phyloP scores from a whole-genome alignment of 2,888 invertebrate species.

The Norana najaformis region DNA sequence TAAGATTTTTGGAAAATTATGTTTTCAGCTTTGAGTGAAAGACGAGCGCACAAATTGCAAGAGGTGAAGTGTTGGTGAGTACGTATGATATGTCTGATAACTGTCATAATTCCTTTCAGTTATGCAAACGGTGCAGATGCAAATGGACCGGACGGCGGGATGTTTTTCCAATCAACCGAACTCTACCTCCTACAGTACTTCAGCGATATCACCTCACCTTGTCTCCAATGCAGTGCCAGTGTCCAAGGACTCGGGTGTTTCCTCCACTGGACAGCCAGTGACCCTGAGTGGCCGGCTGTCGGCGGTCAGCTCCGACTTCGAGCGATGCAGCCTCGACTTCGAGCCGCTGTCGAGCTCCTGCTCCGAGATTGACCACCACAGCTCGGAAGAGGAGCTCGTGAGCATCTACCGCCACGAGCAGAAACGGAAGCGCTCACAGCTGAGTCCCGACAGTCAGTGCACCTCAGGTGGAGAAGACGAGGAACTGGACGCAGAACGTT shows the following conservation, averaged over 20 bases:
- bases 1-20: too few relatives aligned
- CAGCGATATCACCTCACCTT: neutral
- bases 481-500: neutral
- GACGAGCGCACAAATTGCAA: too few relatives aligned
- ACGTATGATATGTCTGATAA: neutral
- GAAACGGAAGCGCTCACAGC: neutral
- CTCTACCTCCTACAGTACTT: neutral
- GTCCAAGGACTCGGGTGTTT: neutral
- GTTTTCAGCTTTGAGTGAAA: too few relatives aligned
- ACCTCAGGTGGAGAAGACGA: slow-evolving; percentile 9
- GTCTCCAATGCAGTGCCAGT: neutral
- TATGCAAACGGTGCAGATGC: neutral
- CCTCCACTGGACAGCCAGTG: neutral
- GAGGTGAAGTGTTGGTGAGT: neutral
- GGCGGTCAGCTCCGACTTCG: neutral
- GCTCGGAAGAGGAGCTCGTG: slow-evolving; percentile 16
- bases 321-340: neutral
- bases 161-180: slow-evolving; percentile 13
- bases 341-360: neutral
- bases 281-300: neutral
- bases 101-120: neutral
- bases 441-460: slow-evolving; percentile 1
- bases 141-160: neutral
- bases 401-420: slow-evolving; percentile 18
- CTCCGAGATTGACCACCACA: neutral